Base-by-base conservation (phyloP, 2,113 vertebrate genomes). In the Sterrhoptilus dennistouni region DNA sequence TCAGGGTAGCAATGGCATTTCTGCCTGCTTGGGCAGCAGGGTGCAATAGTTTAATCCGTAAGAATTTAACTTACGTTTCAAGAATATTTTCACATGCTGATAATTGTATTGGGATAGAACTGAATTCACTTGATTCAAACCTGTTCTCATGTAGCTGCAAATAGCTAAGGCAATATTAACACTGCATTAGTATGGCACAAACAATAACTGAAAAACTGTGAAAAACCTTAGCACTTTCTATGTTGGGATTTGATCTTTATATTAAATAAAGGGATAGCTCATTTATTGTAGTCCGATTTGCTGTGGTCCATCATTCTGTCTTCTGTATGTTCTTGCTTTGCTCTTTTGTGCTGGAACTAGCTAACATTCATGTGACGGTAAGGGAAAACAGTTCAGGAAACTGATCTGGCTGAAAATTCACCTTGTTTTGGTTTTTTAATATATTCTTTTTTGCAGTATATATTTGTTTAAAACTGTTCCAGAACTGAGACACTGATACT, bases 141-240 rank as follows among this genome's bases (percentile, higher is more conserved):
- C 27, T 81, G 12, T 35, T 84, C 15, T 3, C 15, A 1, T 76
- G 20, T 61, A 82, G 18, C 23, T 89, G 35, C 33, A 29, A 42
- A 45, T 33, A 9, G 5, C 47, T 79, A n/a, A 82, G 44, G 49
- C 17, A 68, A 31, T 36, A 44, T 42, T 29, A 49, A 20, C 2
- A 2, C 25, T 36, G 7, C 3, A 0, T 1, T 57, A 13, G 2
- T 64, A 8, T 20, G 25, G 22, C 18, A 68, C 21, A 40, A 40
- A 21, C 8, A 36, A 7, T 63, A 63, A 17, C 24, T 61, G n/a
- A 75, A 44, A 56, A 49, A 13, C 8, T 29, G 3, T 31, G 17
- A 21, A 45, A 10, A 45, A 45, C 44, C 53, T 64, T 53, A 68
- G 33, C 8, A 8, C 3, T 59, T 11, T 29, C 20, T 40, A 0